Evolutionary conservation across 2,888 invertebrate genomes (phyloP).

Genomic region (Micropterix aruncella): DNA sequence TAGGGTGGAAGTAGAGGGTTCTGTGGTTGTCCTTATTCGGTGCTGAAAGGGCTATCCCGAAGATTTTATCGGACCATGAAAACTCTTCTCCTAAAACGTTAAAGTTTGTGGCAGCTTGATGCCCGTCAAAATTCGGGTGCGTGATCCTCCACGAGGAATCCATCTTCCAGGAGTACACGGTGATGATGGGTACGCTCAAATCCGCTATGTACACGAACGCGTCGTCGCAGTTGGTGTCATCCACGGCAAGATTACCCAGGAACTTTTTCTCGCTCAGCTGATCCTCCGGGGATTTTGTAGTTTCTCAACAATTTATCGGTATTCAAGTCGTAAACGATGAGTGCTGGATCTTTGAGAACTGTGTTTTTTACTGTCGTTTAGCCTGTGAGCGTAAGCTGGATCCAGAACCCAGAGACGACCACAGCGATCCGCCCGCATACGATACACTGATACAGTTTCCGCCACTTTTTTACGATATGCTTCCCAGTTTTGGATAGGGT

Average conservation of each 20-base stretch:
- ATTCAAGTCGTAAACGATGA: conserved; percentile 58
- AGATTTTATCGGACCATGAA: conserved; percentile 65
- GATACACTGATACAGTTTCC: conserved; percentile 60
- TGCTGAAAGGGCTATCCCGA: conserved; percentile 56
- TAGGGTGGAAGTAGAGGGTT: conserved; percentile 65
- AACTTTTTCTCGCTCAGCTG: conserved; percentile 54
- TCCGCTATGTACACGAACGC: conserved; percentile 62
- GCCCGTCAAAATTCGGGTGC: conserved; percentile 55
- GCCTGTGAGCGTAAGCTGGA: conserved; percentile 50
- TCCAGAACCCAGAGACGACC: conserved; percentile 70
- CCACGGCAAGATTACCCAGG: conserved; percentile 65
- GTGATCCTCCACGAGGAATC: conserved; percentile 61
- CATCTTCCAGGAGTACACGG: conserved; percentile 63
- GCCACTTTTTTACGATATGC: conserved; percentile 44
- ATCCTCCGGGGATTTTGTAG: conserved; percentile 44
- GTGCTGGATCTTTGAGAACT: conserved; percentile 39
- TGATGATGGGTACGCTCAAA: conserved; percentile 49
- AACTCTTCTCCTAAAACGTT: conserved; percentile 55
- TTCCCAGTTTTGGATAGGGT: conserved; percentile 72
- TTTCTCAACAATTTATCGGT: conserved; percentile 55
- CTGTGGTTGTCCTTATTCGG: conserved; percentile 50
- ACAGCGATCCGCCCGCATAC: conserved; percentile 60
- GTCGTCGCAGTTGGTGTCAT: conserved; percentile 57
- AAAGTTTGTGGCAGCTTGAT: conserved; percentile 58
- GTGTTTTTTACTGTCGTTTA: conserved; percentile 29